Evolutionary conservation across 2,113 vertebrate species (phyloP).

Genomic region (Rhinolophus sinicus): DNA sequence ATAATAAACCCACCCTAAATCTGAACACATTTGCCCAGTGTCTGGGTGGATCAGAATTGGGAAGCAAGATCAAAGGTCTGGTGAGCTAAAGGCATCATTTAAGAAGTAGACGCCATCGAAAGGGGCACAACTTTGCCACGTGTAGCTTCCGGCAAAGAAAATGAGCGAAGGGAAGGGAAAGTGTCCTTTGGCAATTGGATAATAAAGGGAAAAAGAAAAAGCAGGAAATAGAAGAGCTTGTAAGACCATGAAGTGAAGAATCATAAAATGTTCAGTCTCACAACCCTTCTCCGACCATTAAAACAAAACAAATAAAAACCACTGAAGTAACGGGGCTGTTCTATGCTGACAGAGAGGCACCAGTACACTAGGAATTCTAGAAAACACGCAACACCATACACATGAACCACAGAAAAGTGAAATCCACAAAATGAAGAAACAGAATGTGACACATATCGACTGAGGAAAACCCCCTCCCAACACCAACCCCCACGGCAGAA

Average conservation of each 20-base stretch:
- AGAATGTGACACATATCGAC: neutral
- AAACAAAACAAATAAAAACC: slow-evolving; percentile 42
- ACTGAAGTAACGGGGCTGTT: neutral
- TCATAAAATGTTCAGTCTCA: neutral
- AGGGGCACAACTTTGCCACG: neutral
- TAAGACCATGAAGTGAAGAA: neutral
- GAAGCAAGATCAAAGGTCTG: neutral
- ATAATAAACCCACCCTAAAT: slow-evolving; percentile 6
- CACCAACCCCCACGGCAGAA: neutral
- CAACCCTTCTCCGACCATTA: neutral
- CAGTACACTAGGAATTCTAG: neutral
- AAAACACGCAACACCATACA: neutral
- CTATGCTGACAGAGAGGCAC: neutral
- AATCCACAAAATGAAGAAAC: slow-evolving; percentile 8
- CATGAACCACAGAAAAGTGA: neutral
- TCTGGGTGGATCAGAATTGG: neutral
- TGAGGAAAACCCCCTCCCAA: neutral
- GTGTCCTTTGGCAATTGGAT: neutral
- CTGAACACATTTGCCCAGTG: neutral
- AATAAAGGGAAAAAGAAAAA: neutral
- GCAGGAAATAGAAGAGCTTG: neutral
- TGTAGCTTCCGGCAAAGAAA: neutral
- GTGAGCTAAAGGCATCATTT: neutral
- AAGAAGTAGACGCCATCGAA: neutral
- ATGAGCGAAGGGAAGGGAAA: neutral